Base-by-base conservation (phyloP, 2,888 invertebrate species). In the Pyrrhosoma nymphula region DNA sequence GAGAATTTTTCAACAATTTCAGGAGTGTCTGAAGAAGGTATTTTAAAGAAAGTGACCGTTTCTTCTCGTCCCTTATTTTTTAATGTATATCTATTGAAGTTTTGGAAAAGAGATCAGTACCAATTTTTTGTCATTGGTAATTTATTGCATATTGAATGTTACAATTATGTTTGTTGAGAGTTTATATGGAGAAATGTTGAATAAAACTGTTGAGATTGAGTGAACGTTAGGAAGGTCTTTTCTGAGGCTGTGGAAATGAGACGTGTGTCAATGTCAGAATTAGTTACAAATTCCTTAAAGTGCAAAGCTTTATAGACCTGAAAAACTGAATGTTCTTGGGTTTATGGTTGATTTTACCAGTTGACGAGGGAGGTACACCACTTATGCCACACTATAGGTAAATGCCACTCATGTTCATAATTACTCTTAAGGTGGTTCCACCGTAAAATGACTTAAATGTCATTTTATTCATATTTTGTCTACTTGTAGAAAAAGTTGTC, bases 141-240 rank as follows among this genome's bases (percentile, higher is more conserved):
- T 82, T 35, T 82, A 82, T 35, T 82, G 14, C 35, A 35, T 82
- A 82, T 82, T 82, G 82, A 82, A 0, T 82, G 82, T 82, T 82
- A 89, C 12, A 56, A 55, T 89, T 56, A 16, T 89, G 47, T 89
- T 89, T 89, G 89, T 89, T 89, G 89, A 89, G 12, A 56, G n/a
- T 89, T 89, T 89, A 47, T 88, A 89, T 89, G 47, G 56, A 56
- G n/a, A 39, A 55, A 55, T 89, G 47, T 89, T 55, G 14, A 89
- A 89, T 89, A 89, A 89, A 89, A 89, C 56, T 56, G 56, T 89
- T 55, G 55, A 89, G 26, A 89, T 55, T 89, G 89, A 10, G 6
- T 26, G n/a, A 47, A 56, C 55, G 55, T 4, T 30, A 82, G 35
- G 82, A 82, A 23, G 14, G 16, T 14, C 60, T 82, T 82, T 82